Percentiles rank a stretch among this genome's conserved stretches.
These are phyloP conservation scores for Pachliopta kotzebuea DNA, from an alignment of 2,888 invertebrate species.

Conservation along the genomic window DNA sequence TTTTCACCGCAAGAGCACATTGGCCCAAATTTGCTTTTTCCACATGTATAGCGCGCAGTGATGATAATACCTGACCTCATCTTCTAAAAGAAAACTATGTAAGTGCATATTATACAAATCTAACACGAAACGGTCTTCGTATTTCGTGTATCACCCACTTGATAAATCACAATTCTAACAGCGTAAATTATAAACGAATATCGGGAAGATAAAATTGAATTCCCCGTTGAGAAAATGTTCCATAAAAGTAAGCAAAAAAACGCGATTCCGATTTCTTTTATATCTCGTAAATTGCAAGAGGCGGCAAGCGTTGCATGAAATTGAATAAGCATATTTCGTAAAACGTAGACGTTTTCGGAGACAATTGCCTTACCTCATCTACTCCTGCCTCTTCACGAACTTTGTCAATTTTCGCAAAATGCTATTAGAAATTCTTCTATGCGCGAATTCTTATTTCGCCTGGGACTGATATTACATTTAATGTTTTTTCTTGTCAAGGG, in stretches of 20 bases:
- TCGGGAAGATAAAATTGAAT: constrained; percentile 73
- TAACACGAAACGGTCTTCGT: not conserved
- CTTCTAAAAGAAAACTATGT: not conserved
- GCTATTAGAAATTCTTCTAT: constrained; percentile 71
- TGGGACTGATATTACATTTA: constrained; percentile 20
- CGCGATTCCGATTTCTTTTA: constrained; percentile 81
- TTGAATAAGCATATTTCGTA: constrained; percentile 82
- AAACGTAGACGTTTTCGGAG: constrained; percentile 80
- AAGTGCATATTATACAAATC: not conserved
- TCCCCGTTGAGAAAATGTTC: constrained; percentile 78
- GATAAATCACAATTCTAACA: constrained; percentile 19
- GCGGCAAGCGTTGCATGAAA: constrained; percentile 81
- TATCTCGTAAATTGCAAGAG: constrained; percentile 81
- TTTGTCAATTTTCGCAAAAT: constrained; percentile 79
- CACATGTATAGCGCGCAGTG: no score
- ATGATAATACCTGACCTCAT: no score
- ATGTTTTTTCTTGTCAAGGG: constrained; percentile 1
- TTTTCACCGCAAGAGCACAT: no score
- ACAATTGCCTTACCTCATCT: constrained; percentile 81
- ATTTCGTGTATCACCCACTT: not conserved
- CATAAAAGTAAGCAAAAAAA: constrained; percentile 80
- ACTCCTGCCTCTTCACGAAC: constrained; percentile 76
- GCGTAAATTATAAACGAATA: constrained; percentile 64
- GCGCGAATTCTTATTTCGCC: constrained; percentile 47
- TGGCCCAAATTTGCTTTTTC: no score